These are phyloP conservation scores for Melanotaenia boesemani DNA, from an alignment of 2,797 vertebrate genomes.

Conservation along the genomic window DNA sequence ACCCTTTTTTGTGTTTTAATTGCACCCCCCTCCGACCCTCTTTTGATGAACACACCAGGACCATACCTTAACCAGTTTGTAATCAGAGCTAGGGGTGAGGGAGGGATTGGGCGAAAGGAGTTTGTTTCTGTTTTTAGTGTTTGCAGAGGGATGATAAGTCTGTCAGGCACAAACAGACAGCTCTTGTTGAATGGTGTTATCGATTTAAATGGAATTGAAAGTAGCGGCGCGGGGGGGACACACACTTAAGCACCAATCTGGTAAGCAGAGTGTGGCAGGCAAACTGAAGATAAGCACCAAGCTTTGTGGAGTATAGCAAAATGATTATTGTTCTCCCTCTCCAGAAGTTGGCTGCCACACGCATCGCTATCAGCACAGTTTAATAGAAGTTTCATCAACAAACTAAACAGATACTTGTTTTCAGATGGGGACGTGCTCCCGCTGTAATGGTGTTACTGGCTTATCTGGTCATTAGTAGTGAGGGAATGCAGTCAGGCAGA, in stretches of 20 bases:
- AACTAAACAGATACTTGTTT: constrained; percentile 53
- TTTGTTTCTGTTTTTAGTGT: constrained; percentile 56
- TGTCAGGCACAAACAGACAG: constrained; percentile 60
- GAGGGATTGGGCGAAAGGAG: constrained; percentile 14
- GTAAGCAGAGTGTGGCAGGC: constrained; percentile 74
- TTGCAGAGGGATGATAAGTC: constrained; percentile 64
- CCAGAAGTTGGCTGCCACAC: constrained; percentile 47
- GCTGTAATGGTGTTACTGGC: constrained; percentile 41
- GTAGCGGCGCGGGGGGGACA: constrained; percentile 51
- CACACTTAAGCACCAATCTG: constrained; percentile 61
- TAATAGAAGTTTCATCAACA: constrained; percentile 56
- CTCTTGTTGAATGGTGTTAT: constrained; percentile 73
- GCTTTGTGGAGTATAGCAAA: constrained; percentile 63
- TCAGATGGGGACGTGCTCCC: constrained; percentile 20
- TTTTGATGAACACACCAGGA: constrained; percentile 82
- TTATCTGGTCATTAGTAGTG: constrained; percentile 75
- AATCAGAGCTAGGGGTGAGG: constrained; percentile 51
- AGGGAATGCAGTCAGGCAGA: constrained; percentile 66
- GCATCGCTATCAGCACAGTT: constrained; percentile 47
- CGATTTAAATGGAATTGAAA: constrained; percentile 75
- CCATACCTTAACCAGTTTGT: constrained; percentile 78
- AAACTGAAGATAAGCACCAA: constrained; percentile 71
- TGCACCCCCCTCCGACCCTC: constrained; percentile 71
- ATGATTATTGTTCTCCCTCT: constrained; percentile 56
- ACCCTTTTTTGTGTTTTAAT: constrained; percentile 86